phyloP scores from a whole-genome alignment of 2,113 vertebrate genomes.

The Nesoenas mayeri region DNA sequence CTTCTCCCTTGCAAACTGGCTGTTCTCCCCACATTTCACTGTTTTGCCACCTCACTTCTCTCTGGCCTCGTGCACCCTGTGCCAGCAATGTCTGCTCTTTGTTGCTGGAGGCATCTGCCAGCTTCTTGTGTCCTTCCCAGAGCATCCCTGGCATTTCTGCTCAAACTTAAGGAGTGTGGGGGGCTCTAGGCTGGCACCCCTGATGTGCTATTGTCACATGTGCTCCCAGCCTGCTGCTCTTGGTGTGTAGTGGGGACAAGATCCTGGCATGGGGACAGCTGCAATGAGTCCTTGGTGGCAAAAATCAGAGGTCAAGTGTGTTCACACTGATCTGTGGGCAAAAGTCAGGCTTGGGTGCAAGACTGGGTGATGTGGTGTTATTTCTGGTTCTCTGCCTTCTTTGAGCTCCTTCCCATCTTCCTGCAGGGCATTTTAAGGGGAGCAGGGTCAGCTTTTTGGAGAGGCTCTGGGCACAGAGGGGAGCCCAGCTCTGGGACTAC shows the following conservation, averaged over 20 bases:
- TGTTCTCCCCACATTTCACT: neutral
- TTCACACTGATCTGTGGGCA: neutral
- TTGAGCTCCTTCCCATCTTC: neutral
- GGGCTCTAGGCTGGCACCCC: neutral
- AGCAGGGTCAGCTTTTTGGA: neutral
- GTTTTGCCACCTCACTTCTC: neutral
- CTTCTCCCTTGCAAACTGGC: neutral
- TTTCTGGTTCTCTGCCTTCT: neutral
- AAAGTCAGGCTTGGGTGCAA: neutral
- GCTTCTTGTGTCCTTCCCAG: neutral
- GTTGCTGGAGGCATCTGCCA: neutral
- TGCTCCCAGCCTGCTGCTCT: neutral
- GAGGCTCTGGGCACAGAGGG: neutral
- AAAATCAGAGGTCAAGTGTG: neutral
- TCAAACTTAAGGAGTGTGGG: neutral
- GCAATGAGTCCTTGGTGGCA: neutral
- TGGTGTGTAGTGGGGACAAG: neutral
- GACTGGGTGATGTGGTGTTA: rapidly evolving
- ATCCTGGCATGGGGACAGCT: neutral
- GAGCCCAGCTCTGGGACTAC: neutral
- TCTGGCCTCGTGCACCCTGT: neutral
- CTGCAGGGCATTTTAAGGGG: neutral
- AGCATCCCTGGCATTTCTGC: neutral
- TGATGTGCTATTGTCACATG: neutral
- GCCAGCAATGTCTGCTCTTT: neutral